phyloP scores from a whole-genome alignment of 2,888 invertebrate genomes.

The Scaeva pyrastri region DNA sequence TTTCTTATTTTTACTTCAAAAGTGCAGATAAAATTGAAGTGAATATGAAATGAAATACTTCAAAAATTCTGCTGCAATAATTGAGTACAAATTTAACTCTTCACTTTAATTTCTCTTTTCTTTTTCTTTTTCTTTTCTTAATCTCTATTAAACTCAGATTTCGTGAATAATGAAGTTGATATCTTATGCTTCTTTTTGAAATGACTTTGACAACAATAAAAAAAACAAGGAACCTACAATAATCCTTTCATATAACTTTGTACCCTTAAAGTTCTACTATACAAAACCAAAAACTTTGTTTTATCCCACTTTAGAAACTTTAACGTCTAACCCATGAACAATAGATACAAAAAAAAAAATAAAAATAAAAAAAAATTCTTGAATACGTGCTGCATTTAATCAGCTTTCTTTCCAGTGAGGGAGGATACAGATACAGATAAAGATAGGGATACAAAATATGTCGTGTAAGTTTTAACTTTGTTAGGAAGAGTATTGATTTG shows the following conservation, averaged over 20 bases:
- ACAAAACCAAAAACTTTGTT: conserved; percentile 29
- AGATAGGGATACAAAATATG: conserved; percentile 2
- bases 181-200: background rate
- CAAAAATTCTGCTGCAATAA: no score
- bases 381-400: conserved; percentile 36
- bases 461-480: conserved; percentile 9
- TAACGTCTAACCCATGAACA: conserved; percentile 16
- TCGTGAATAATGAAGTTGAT: background rate
- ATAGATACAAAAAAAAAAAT: conserved; percentile 3
- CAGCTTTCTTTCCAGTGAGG: background rate
- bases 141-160: background rate
- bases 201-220: background rate
- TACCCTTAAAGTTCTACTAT: background rate
- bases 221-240: background rate
- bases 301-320: conserved; percentile 4
- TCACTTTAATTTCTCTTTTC: background rate
- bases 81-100: background rate
- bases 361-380: conserved; percentile 1
- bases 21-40: no score
- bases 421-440: no score
- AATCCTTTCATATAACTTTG: conserved; percentile 17
- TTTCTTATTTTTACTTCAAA: no score
- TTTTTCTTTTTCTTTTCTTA: background rate
- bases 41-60: no score
- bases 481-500: conserved; percentile 9